Base-by-base conservation (phyloP, 2,113 vertebrate species). In the Xiphophorus hellerii region DNA sequence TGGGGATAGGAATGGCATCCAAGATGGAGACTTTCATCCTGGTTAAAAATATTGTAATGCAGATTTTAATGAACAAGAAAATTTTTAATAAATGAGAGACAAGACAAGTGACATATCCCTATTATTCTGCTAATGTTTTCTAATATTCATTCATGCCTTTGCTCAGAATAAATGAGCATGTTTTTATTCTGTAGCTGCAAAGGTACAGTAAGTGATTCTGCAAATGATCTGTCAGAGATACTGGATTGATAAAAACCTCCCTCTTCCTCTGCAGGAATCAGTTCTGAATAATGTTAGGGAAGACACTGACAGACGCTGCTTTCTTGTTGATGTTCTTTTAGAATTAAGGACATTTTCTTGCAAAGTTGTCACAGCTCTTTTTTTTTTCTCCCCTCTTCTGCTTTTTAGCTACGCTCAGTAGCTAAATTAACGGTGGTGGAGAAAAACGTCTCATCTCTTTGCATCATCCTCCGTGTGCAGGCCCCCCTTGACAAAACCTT, bases 401-500 rank as follows among this genome's bases (percentile, higher is more conserved):
- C 73, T 66, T 66, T 58, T 48, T 68, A 67, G 54, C 71, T 68
- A 27, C 31, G 13, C 51, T 70, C 35, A n/a, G 29, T 4, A 27
- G 54, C 60, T 77, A 74, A 80, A 85, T 81, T 81, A 80, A 51
- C 66, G 25, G 29, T 0, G 10, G 39, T 66, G 64, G 67, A 77
- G 78, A 81, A 70, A 58, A 29, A 65, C 48, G 22, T 72, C 64
- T 83, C 68, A 42, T 81, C 63, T 73, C 22, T 65, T 58, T 68
- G 61, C 51, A 65, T 74, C 71, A 66, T 69, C 62, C 25, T 31
- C 68, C 29, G 27, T 28, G 61, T 66, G 62, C 6, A 25, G 74
- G 67, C 25, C 77, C 68, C 82, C 86, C 85, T 90, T 89, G 82
- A 87, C 61, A 84, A 75, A 77, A 82, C 76, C 83, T 87, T 84